Evolutionary conservation across 2,888 invertebrate species (phyloP), one percentile per base, ranked within the genome.

Genomic region (Dione vanillae): DNA sequence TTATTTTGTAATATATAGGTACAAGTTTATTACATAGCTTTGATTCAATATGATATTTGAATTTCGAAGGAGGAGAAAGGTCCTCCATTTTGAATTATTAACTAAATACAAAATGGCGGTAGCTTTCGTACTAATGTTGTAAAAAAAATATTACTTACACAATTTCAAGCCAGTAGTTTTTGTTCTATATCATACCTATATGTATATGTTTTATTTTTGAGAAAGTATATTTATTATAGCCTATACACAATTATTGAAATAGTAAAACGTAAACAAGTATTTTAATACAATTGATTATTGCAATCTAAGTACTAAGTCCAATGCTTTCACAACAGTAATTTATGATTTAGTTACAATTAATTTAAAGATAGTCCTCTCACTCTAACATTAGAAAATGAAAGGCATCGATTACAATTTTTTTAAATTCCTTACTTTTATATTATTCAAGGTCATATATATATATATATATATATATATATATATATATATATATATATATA

Each of bases 251-350:
- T 54, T 59, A 27, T 27, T 37, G 47, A 16, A 51, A 45, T 61
- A 61, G 27, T 45, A 8, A 41, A 62, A 27, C 27, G 27, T 47
- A 62, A 47, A 35, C 47, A 64, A 40, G 0, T 64, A 62, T 64
- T 69, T 64, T 56, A 49, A 47, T 51, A 51, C 16, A 67, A 19
- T 64, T 64, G 64, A 27, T 20, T 54, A 69, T 54, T 54, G 16
- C 49, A 66, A 67, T 69, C 72, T 70, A 67, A 64, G 69, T 69
- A 51, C 69, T 67, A 72, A 66, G 69, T 67, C 49, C 70, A 64
- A 11, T 65, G 64, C 70, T 64, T 72, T 70, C 67, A 67, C 70
- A 40, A 70, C 54, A 52, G 52, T 69, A 64, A 54, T 56, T 64
- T 47, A 49, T 37, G 19, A 49, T 20, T 19, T 61, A 19, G 47